phyloP scores from a whole-genome alignment of 2,888 invertebrate species.

The Acrobasis repandana region DNA sequence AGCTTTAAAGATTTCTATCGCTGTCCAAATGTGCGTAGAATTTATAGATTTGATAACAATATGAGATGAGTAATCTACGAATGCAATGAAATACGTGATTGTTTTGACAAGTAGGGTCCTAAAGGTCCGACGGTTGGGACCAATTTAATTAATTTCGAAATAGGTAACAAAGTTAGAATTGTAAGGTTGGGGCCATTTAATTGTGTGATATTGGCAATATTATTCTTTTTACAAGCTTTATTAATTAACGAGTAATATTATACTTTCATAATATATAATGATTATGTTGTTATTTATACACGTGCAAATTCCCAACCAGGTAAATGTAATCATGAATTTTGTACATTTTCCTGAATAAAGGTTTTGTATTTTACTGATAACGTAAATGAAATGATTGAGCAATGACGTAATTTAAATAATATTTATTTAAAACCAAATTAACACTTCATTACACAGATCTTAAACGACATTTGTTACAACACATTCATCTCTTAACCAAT shows the following conservation, averaged over 20 bases:
- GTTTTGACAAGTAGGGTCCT: not conserved
- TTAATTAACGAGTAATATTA: too few relatives aligned
- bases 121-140: not conserved
- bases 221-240: too few relatives aligned
- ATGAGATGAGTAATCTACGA: conserved; percentile 15
- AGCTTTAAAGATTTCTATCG: conserved; percentile 7
- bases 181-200: conserved; percentile 17
- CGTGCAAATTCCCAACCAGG: too few relatives aligned
- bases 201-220: too few relatives aligned
- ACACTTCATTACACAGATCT: conserved; percentile 73
- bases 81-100: conserved; percentile 18
- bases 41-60: conserved; percentile 18
- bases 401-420: conserved; percentile 52
- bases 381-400: not conserved
- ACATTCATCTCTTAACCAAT: conserved; percentile 58
- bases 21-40: conserved; percentile 20
- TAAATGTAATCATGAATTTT: too few relatives aligned
- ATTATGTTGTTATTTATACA: too few relatives aligned
- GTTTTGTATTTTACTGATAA: too few relatives aligned
- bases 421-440: conserved; percentile 73
- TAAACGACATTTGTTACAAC: conserved; percentile 60
- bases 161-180: conserved; percentile 13
- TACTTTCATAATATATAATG: too few relatives aligned
- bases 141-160: conserved; percentile 16
- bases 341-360: too few relatives aligned